These are phyloP conservation scores for Sinopyrophorus schimmeli DNA, from an alignment of 2,888 invertebrate genomes.

Conservation along the genomic window DNA sequence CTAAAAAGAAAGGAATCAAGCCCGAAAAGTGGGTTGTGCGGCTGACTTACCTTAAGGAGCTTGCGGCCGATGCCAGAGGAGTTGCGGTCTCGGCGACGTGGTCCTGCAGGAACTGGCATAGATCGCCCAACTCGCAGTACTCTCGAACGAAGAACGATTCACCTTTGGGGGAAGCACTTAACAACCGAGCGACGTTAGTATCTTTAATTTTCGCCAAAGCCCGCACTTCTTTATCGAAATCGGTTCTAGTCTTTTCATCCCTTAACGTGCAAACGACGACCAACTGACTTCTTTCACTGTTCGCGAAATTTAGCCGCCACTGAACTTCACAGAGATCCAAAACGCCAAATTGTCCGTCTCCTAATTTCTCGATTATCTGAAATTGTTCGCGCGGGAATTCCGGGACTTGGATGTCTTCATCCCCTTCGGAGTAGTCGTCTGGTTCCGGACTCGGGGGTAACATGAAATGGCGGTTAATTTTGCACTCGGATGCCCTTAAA, in stretches of 20 bases:
- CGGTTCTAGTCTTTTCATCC: slow-evolving; percentile 64
- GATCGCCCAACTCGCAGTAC: slow-evolving; percentile 76
- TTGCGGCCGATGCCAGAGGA: slow-evolving; percentile 64
- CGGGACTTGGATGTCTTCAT: slow-evolving; percentile 56
- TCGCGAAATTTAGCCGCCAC: slow-evolving; percentile 31
- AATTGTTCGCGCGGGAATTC: slow-evolving; percentile 75
- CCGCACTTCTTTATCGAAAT: slow-evolving; percentile 74
- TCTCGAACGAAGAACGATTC: slow-evolving; percentile 79
- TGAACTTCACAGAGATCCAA: slow-evolving; percentile 67
- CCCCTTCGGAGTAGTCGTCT: slow-evolving; percentile 59
- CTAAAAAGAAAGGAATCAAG: slow-evolving; percentile 56
- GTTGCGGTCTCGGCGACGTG: slow-evolving; percentile 74
- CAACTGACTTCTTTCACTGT: slow-evolving; percentile 56
- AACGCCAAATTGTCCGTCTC: slow-evolving; percentile 77
- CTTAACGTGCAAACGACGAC: slow-evolving; percentile 76
- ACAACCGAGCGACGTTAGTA: slow-evolving; percentile 71
- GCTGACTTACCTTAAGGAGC: slow-evolving; percentile 74
- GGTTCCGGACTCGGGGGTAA: slow-evolving; percentile 50
- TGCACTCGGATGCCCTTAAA: slow-evolving; percentile 50
- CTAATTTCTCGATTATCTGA: slow-evolving; percentile 75
- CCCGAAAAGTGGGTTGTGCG: background rate
- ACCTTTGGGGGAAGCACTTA: slow-evolving; percentile 73
- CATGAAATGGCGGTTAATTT: slow-evolving; percentile 52
- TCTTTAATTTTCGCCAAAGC: slow-evolving; percentile 70
- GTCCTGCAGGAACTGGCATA: slow-evolving; percentile 82